Base-by-base conservation (phyloP, 2,113 vertebrate genomes). In the Melanostigma gelatinosum region DNA sequence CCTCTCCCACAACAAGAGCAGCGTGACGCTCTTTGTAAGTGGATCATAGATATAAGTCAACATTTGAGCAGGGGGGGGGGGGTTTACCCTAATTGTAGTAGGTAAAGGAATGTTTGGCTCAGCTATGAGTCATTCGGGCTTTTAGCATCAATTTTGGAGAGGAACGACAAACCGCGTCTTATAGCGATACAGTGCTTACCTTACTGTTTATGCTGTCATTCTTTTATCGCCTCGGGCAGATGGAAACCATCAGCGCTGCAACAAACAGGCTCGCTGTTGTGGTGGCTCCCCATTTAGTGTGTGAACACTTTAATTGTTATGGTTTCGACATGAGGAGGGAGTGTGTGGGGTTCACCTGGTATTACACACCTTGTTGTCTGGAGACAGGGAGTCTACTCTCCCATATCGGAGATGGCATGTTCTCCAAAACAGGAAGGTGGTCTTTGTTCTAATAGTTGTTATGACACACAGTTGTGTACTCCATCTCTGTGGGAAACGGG, bases 401-500 rank as follows among this genome's bases (percentile, higher is more conserved):
- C 27, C 7, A 44, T 79, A 60, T 85, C 79, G 60, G 72, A 76
- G 77, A 84, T 79, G 9, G 58, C 77, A 79, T 88, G 80, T 72
- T 38, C 77, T 55, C 87, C 52, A 8, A 77, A 82, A 70, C 84
- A 87, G 84, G 89, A 91, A 88, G 86, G 48, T 46, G 72, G 81
- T 72, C 75, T 92, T 88, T 85, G 85, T 84, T 89, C 24, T 89
- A 86, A 90, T 81, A 48, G 88, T 77, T 93, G 89, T 91, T 91
- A 81, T 88, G 85, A 82, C 85, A 73, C 60, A 61, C 9, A 40
- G 61, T 13, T 40, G 70, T 84, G 60, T 72, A n/a, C 36, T 67
- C 54, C 48, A 32, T 78, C 77, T 48, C 74, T 87, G 74, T 85
- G 75, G 84, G 88, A 85, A 83, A 73, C 36, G 9, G 34, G 54